A percentile compares a stretch with the other conserved stretches of the same genome.
Conservation (phyloP, 2,113 vertebrate genomes). For the Platycercus adscitus region DNA sequence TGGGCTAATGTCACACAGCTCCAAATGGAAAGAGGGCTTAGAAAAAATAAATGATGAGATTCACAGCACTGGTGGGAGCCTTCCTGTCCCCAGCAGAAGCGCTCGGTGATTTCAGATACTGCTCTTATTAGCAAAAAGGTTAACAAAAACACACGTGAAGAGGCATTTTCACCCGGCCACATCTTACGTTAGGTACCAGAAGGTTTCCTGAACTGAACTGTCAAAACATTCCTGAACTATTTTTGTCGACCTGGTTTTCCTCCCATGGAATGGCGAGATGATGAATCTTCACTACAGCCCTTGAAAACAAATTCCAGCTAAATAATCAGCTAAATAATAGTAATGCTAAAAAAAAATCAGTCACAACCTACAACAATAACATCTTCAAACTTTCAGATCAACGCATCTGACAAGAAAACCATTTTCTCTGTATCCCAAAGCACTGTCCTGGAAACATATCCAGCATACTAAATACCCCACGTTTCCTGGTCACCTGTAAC, state of each 20-base stretch:
- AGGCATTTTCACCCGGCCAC: not conserved
- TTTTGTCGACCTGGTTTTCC: not conserved
- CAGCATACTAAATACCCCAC: not conserved
- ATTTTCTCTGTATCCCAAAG: not conserved
- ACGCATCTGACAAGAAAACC: not conserved
- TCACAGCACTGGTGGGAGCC: constrained; percentile 33
- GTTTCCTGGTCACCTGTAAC: not conserved
- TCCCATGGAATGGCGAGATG: rapidly evolving
- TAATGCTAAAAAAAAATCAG: not conserved
- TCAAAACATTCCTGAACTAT: not conserved
- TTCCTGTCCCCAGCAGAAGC: constrained; percentile 48
- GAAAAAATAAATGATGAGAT: constrained; percentile 79
- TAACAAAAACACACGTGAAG: not conserved
- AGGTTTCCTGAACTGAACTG: not conserved
- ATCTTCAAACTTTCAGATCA: not conserved
- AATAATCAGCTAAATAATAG: not conserved
- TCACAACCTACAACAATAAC: rapidly evolving
- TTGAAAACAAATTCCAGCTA: not conserved
- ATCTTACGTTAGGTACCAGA: not conserved
- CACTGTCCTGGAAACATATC: not conserved
- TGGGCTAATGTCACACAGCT: constrained; percentile 78
- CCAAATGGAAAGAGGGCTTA: constrained; percentile 57
- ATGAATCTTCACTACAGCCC: not conserved
- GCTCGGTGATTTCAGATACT: not conserved
- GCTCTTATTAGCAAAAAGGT: not conserved